Base-by-base conservation (phyloP, 2,888 invertebrate species). In the Trissolcus brochymenae region DNA sequence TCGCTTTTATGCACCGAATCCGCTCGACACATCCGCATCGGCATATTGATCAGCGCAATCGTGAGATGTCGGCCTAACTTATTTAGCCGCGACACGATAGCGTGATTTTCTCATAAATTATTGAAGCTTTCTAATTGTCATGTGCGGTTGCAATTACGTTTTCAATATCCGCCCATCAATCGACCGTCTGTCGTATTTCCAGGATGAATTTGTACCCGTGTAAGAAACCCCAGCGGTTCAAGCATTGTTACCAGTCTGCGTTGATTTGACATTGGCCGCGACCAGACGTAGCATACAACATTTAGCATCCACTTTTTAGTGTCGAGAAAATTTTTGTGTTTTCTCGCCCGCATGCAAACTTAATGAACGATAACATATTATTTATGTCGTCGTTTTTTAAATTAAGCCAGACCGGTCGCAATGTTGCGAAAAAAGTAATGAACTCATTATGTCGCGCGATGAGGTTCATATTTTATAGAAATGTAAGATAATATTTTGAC, bases 51-150 rank as follows among this genome's bases (percentile, higher is more conserved):
- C 73, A 50, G 50, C 21, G 49, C 19, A 19, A 60, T 66, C 65
- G 60, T 60, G 73, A 73, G 73, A 73, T 43, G 46, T 25, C 35
- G 60, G 46, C 55, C 54, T 73, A 73, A 73, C 55, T 73, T 73
- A 73, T 73, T 73, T 66, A 73, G 50, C 55, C 54, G 43, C 55
- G 40, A 59, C 72, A 59, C 64, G 72, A 25, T 46, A 60, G 65
- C 66, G 65, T 35, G 60, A 73, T 65, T 66, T 60, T 65, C 64
- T 66, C 60, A 54, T 66, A 54, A 65, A 49, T 73, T 66, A 65
- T 60, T 73, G 41, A 65, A 55, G 11, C 60, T 17, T 43, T 60
- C 60, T 73, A 73, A 73, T 73, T 73, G 54, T 46, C 60, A 50
- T 19, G 17, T 59, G 60, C 43, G 73, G 65, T 55, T 61, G 49